Base-by-base conservation (phyloP, 2,888 invertebrate genomes). In the Eurytoma californica region DNA sequence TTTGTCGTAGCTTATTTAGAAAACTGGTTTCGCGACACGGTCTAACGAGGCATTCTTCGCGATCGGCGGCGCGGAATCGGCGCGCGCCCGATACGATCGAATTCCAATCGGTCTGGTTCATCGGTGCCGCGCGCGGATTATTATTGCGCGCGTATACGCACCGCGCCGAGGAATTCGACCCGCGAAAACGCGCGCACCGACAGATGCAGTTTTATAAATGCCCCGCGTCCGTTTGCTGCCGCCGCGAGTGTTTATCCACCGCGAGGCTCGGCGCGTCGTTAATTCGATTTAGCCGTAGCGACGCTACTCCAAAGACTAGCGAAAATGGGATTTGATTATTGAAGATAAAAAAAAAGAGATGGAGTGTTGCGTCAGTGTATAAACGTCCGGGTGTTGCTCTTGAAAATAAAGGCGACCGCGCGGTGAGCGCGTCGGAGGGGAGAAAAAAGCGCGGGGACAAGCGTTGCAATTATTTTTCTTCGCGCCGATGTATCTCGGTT, bases 11-110 rank as follows among this genome's bases (percentile, higher is more conserved):
- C 68, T 72, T 72, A 78, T 78, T 68, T 39, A 67, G 24, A 60
- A 55, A 78, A 78, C 78, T 61, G 78, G 78, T 78, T 78, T 70
- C 30, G 72, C 53, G 68, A 77, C 58, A 72, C 72, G 7, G 7
- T 66, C 20, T 76, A 76, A 76, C 72, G 80, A 80, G 57, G 74
- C 80, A 80, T 80, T 80, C 80, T 75, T 77, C 66, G 77, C 79
- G 76, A 75, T 53, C 80, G 73, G 55, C 66, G 63, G 49, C 65
- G 68, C 68, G 78, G 73, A 80, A 80, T 77, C 72, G 68, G 65
- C 72, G 39, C 65, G 60, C 28, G 18, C 53, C 24, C 57, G 81
- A 81, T 81, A 81, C 74, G 73, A 81, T 80, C 82, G 75, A 65
- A 82, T 80, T 80, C 80, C 80, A n/a, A 79, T 79, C 79, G 66